Base-by-base conservation (phyloP, 2,113 vertebrate species). In the Crotalus helleri region DNA sequence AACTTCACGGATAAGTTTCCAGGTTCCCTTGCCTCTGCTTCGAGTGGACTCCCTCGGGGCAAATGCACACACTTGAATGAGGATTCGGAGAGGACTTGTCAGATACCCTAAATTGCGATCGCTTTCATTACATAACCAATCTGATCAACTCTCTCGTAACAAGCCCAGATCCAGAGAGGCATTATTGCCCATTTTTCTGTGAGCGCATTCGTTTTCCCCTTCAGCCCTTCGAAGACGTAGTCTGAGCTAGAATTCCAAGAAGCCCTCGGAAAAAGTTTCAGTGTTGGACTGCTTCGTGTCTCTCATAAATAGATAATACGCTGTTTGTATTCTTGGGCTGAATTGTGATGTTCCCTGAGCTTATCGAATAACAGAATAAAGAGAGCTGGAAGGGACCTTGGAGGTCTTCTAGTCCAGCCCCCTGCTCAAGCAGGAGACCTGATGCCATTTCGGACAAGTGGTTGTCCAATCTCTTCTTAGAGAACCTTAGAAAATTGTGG, bases 11-110 rank as follows among this genome's bases (percentile, higher is more conserved):
- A 94, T 96, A 87, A 0, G 4, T 49, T 88, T 96, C 91, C 17
- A 1, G 88, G 93, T 96, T 91, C 24, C n/a, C 49, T 92, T 0
- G 26, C 12, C 24, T 46, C 19, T 46, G 21, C 46, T 46, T 51
- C 3, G 1, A 13, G 49, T n/a, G 2, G n/a, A 39, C n/a, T 11
- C 23, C 57, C 53, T 61, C n/a, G 29, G 53, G 13, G 93, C 90
- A 86, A 4, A 0, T 5, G 12, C 51, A 0, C 24, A n/a, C 13
- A 13, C 51, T 87, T 53, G 91, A 90, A 91, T 29, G 19, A 86
- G 95, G 94, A 97, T 95, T 89, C 33, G 92, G 55, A 92, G 96
- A 11, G 21, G 94, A 93, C 87, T 93, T 93, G 93, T 94, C 95
- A 96, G 93, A 85, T 96, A 51, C 90, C 91, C 90, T 51, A 33